Percentiles rank a stretch among this genome's conserved stretches.
phyloP scores from a whole-genome alignment of 1,140 invertebrate genomes.

The Drosophila grimshawi region DNA sequence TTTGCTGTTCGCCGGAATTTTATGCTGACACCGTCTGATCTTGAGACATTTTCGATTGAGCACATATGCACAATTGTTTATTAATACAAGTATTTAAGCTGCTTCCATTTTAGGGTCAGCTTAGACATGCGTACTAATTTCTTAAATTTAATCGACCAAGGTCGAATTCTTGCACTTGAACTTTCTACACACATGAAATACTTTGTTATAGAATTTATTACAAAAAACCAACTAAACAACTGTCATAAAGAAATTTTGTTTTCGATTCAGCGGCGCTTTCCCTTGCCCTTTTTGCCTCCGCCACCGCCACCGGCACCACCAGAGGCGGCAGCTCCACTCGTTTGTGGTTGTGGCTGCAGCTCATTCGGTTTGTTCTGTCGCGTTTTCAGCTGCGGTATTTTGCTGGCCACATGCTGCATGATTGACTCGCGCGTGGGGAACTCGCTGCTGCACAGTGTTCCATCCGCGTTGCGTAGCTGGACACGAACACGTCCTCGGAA shows the following conservation, averaged over 20 bases:
- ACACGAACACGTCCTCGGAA: conserved; percentile 95
- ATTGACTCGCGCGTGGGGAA: conserved; percentile 92
- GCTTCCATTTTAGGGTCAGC: conserved; percentile 56
- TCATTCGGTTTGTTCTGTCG: conserved; percentile 85
- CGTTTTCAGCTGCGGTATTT: conserved; percentile 96
- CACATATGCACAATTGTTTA: conserved; percentile 36
- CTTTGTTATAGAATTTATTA: conserved; percentile 62
- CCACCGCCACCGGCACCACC: conserved; percentile 57
- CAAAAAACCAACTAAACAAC: conserved; percentile 66
- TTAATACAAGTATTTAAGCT: conserved; percentile 36
- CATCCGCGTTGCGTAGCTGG: conserved; percentile 97
- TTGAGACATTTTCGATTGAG: conserved; percentile 73
- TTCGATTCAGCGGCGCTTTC: conserved; percentile 73
- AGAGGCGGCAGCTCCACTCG: conserved; percentile 44
- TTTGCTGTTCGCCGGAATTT: conserved; percentile 65
- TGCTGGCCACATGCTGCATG: conserved; percentile 91
- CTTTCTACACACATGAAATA: conserved; percentile 39
- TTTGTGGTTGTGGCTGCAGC: conserved; percentile 57
- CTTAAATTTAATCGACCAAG: conserved; percentile 38
- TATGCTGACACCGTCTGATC: conserved; percentile 70
- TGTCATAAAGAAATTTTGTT: conserved; percentile 14
- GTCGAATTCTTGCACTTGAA: conserved; percentile 69
- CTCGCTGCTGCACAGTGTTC: conserved; percentile 89
- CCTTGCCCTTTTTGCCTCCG: conserved; percentile 79
- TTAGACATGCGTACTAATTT: conserved; percentile 42